Base-by-base conservation (phyloP, 2,113 vertebrate genomes). In the Scatophagus argus region DNA sequence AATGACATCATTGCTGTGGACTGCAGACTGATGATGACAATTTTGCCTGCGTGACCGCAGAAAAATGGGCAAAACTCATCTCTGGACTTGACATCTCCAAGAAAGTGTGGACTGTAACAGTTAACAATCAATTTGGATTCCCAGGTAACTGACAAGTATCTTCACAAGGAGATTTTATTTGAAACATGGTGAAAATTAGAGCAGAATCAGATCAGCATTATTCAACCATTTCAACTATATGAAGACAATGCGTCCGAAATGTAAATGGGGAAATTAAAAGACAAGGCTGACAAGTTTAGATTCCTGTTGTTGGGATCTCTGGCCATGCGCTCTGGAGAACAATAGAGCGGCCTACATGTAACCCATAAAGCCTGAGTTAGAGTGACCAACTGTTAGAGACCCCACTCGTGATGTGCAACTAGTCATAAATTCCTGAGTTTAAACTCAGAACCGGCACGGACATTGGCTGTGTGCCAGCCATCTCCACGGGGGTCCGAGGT, bases 1-100 rank as follows among this genome's bases (percentile, higher is more conserved):
- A 67, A 81, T 79, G 77, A 83, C 74, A 83, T 84, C 80, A 79
- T 8, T 46, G 44, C 63, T 70, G 68, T 72, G 60, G 61, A 64
- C 66, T 55, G 41, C 68, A 41, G 47, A 68, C 67, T 6, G 5
- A 54, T 25, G 29, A 56, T 69, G 39, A 77, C 34, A 13, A 47
- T 25, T 67, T 39, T 25, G 14, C 34, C 29, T 55, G 16, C n/a
- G 38, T 43, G 39, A 17, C 36, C 4, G 43, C n/a, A 38, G 31
- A 72, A n/a, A 29, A 61, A 32, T 4, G 1, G 12, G 39, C 52
- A 52, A 54, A 67, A 29, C 21, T 27, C 10, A 0, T 13, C 13
- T 51, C 39, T 55, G 13, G 64, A 44, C 21, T 46, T n/a, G 27
- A 46, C 58, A 36, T 23, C 3, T 23, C 19, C 2, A 12, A 6